A percentile compares a stretch with the other conserved stretches of the same genome.
These are phyloP conservation scores for Chaetogeoica ovagalla DNA, from an alignment of 2,888 invertebrate genomes.

Conservation along the genomic window DNA sequence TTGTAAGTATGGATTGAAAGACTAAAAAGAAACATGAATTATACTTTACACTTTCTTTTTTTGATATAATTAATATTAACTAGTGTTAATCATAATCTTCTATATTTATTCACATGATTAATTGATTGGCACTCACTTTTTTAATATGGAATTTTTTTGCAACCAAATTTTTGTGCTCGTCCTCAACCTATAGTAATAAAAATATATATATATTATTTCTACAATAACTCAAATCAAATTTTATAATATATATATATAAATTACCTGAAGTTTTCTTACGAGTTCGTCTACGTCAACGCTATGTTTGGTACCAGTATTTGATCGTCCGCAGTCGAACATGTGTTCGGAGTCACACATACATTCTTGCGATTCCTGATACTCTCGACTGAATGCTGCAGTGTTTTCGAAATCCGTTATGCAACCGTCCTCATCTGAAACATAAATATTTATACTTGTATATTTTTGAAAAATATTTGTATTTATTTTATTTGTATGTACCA, in stretches of 20 bases:
- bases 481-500: background rate
- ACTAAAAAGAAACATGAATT: conserved; percentile 60
- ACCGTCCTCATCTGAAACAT: conserved; percentile 74
- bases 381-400: conserved; percentile 90
- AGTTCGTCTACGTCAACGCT: conserved; percentile 71
- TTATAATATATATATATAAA: background rate
- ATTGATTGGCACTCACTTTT: conserved; percentile 60
- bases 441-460: background rate
- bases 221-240: background rate
- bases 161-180: conserved; percentile 70
- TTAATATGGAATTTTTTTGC: conserved; percentile 75
- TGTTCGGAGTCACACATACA: conserved; percentile 99
- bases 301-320: conserved; percentile 56
- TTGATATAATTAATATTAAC: background rate
- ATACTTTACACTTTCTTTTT: background rate
- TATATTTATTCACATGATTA: background rate
- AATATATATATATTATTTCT: background rate
- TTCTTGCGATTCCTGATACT: conserved; percentile 87
- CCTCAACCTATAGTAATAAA: conserved; percentile 62
- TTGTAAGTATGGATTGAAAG: conserved; percentile 78
- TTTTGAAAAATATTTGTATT: background rate
- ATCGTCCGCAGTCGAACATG: conserved; percentile 87
- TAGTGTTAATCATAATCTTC: background rate
- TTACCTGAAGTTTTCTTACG: conserved; percentile 66
- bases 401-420: conserved; percentile 92